Evolutionary conservation across 2,113 vertebrate genomes (phyloP), one percentile per base, ranked within the genome.

Genomic region (Propithecus coquereli): DNA sequence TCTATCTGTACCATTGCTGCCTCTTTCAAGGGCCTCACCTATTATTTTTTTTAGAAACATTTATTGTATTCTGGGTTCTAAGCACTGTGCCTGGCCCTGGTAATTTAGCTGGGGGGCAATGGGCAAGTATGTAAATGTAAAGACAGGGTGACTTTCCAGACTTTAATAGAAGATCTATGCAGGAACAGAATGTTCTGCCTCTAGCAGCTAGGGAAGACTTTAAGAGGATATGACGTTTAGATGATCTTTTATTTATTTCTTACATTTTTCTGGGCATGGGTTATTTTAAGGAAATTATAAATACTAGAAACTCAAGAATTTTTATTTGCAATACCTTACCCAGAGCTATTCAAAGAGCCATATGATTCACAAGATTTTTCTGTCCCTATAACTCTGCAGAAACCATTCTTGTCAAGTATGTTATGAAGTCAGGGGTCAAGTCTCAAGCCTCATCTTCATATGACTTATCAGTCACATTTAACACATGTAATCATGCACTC

Each of bases 231-330:
- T 80, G 54, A 70, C 0, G 1, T 79, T 73, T 86, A 86, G 71
- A 94, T 16, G 23, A 76, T 81, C 63, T 74, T 80, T 90, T 86
- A 86, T 90, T 96, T 96, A 86, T 86, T 90, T 86, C 65, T 96
- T 94, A 81, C 54, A 86, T 79, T 96, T 89, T 94, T 86, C 65
- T 80, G 65, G 73, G 73, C 18, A 74, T 47, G 25, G 32, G 14
- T 81, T 96, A 93, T 94, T 96, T 90, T 94, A 96, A 84, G 86
- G 61, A 77, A 95, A 70, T 89, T 93, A 93, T 90, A 93, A 90
- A 79, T 79, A 79, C 61, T 84, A 79, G 85, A 87, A 94, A 74
- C 81, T 43, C 45, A 81, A 74, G 50, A 88, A 57, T 90, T 96
- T 76, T 90, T 45, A 66, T 84, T 89, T 92, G 90, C 16, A 65